These are phyloP conservation scores for Ptychobarbus kaznakovi DNA, from an alignment of 2,797 vertebrate genomes.

Conservation along the genomic window DNA sequence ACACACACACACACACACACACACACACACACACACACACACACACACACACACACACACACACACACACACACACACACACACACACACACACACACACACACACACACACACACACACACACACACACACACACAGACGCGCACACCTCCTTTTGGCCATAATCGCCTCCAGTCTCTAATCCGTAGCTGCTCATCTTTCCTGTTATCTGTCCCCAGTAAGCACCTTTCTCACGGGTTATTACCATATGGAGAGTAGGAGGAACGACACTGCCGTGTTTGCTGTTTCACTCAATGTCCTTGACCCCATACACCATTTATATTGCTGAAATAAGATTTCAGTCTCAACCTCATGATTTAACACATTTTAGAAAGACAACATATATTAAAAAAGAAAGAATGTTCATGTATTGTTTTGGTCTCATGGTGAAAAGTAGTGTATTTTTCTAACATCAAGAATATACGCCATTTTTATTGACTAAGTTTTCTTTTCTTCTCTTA, in stretches of 20 bases:
- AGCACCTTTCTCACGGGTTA: conserved; percentile 88
- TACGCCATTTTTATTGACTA: not conserved
- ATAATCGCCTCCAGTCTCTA: conserved; percentile 91
- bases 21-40: conserved; percentile 57
- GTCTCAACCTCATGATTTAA: not conserved
- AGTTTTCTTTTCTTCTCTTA: not conserved
- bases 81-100: conserved; percentile 64
- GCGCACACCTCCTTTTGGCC: conserved; percentile 68
- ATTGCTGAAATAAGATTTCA: not conserved
- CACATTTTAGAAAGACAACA: not conserved
- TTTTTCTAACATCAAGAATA: not conserved
- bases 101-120: conserved; percentile 72
- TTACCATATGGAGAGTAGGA: conserved; percentile 72
- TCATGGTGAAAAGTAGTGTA: not conserved
- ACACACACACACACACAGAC: conserved; percentile 14
- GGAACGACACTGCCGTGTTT: conserved; percentile 75
- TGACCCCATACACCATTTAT: conserved; percentile 34
- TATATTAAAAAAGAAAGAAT: not conserved
- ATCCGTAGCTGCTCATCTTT: conserved; percentile 96
- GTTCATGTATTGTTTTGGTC: not conserved
- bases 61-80: conserved; percentile 64
- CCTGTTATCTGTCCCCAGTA: conserved; percentile 94
- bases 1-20: conserved; percentile 68
- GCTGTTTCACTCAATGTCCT: conserved; percentile 60
- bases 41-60: conserved; percentile 30